These are phyloP conservation scores for Rhincodon typus DNA, from an alignment of 2,797 vertebrate genomes.

Conservation along the genomic window DNA sequence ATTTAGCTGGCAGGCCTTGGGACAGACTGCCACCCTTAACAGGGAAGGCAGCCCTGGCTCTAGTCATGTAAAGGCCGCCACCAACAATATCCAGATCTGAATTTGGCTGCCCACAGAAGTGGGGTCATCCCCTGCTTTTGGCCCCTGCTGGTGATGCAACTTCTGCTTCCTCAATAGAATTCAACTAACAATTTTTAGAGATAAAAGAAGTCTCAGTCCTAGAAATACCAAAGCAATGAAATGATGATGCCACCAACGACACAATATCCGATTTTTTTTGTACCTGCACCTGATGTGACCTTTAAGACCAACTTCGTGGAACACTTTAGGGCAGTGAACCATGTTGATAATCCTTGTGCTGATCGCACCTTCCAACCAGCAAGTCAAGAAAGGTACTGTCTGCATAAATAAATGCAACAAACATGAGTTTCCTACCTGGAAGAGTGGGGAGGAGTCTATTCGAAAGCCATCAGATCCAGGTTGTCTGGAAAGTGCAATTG, in stretches of 20 bases:
- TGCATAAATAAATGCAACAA: neutral
- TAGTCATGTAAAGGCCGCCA: too few relatives aligned
- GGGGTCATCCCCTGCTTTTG: too few relatives aligned
- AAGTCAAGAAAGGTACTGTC: neutral
- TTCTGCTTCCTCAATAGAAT: neutral
- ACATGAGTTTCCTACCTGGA: constrained; percentile 65
- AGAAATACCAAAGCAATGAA: neutral
- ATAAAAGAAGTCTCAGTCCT: neutral
- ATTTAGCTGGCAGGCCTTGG: too few relatives aligned
- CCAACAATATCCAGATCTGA: neutral
- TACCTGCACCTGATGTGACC: neutral
- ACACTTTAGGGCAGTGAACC: neutral
- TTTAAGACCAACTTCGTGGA: neutral
- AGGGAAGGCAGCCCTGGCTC: too few relatives aligned
- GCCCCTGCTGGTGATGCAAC: neutral
- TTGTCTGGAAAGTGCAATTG: constrained; percentile 71
- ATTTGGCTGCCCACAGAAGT: neutral
- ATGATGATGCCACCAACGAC: neutral
- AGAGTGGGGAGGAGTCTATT: constrained; percentile 79
- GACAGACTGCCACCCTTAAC: too few relatives aligned
- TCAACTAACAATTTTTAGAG: neutral
- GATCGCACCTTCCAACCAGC: neutral
- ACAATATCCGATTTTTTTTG: neutral
- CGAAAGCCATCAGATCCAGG: constrained; percentile 89
- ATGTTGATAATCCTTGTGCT: neutral